Conservation (phyloP, 2,797 vertebrate genomes). For the Tolypeutes matacus region DNA sequence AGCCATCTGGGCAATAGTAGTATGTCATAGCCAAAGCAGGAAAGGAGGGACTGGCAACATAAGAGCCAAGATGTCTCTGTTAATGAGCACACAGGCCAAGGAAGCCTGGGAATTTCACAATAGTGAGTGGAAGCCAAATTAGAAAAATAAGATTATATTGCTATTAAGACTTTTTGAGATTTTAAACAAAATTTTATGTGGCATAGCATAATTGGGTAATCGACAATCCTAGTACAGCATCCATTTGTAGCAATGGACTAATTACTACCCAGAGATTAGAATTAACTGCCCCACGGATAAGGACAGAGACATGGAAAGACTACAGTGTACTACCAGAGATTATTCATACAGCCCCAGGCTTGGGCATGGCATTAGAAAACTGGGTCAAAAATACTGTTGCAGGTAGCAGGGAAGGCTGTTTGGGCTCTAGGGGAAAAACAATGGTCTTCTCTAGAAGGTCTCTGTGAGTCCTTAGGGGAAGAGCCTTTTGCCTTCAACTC, state of each 20-base stretch:
- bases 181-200: not conserved
- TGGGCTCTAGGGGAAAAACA: not conserved
- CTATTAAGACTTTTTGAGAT: not conserved
- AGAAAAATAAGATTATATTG: not conserved
- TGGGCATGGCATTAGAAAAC: not conserved
- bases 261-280: conserved; percentile 6
- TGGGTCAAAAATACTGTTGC: not conserved
- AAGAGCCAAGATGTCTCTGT: not conserved
- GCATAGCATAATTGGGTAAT: not conserved
- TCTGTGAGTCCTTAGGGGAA: not conserved
- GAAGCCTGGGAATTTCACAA: not conserved
- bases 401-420: not conserved
- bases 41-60: not conserved
- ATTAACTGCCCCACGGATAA: not conserved
- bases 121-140: not conserved
- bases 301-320: not conserved
- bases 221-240: not conserved
- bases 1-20: not conserved
- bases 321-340: not conserved
- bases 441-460: not conserved
- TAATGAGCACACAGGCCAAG: not conserved
- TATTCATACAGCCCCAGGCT: not conserved
- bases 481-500: conserved; percentile 5
- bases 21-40: not conserved
- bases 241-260: not conserved